Percentiles rank a stretch among this genome's conserved stretches.
Conservation (phyloP, 2,797 vertebrate species). For the Coendou prehensilis region DNA sequence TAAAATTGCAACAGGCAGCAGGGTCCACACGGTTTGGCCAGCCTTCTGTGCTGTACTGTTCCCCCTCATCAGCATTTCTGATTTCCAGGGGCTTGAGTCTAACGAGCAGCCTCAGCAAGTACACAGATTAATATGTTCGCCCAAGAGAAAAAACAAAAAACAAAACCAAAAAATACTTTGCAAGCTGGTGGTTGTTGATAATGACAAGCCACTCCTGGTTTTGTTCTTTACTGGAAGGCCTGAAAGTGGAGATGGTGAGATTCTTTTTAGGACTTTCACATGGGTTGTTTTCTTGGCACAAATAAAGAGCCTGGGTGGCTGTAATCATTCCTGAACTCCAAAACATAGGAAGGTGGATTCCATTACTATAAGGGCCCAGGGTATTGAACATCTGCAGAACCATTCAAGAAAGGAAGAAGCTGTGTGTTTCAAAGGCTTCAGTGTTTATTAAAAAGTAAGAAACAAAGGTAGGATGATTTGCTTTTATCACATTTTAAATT, state of each 20-base stretch:
- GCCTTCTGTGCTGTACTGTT: background rate
- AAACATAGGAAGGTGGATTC: slow-evolving; percentile 76
- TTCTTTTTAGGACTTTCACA: slow-evolving; percentile 80
- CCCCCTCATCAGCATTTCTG: slow-evolving; percentile 86
- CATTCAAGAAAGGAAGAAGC: slow-evolving; percentile 54
- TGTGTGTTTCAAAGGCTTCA: slow-evolving; percentile 74
- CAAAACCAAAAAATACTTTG: background rate
- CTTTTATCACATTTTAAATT: slow-evolving; percentile 92
- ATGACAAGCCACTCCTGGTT: slow-evolving; percentile 87
- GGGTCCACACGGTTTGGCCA: background rate
- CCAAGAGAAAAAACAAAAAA: slow-evolving; percentile 82
- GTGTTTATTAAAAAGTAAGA: slow-evolving; percentile 74
- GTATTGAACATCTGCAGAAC: slow-evolving; percentile 74
- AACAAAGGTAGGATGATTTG: slow-evolving; percentile 84
- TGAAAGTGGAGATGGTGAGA: slow-evolving; percentile 59
- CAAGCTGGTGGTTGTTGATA: slow-evolving; percentile 90
- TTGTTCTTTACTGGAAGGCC: slow-evolving; percentile 74
- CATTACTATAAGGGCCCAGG: slow-evolving; percentile 77
- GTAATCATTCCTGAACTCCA: background rate
- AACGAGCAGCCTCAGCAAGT: slow-evolving; percentile 89
- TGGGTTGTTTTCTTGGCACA: slow-evolving; percentile 73
- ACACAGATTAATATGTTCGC: slow-evolving; percentile 90
- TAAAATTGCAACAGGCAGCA: slow-evolving; percentile 73
- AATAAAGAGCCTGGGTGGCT: slow-evolving; percentile 19
- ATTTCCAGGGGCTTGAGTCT: slow-evolving; percentile 88